These are phyloP conservation scores for Hydrophis major DNA, from an alignment of 2,797 vertebrate species.

Conservation along the genomic window DNA sequence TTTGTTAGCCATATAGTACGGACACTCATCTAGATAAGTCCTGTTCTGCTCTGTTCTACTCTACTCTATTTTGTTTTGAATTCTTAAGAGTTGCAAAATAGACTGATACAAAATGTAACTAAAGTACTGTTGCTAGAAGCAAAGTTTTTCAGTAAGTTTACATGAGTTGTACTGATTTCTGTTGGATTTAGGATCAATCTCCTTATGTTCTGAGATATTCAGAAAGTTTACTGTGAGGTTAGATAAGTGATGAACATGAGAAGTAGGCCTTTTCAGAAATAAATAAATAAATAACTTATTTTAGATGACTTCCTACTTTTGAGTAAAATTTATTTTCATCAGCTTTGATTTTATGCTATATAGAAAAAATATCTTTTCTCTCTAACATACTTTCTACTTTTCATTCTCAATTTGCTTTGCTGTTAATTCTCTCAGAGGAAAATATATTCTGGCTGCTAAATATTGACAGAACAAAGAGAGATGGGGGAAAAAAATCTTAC, in stretches of 20 bases:
- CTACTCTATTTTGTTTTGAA: no score
- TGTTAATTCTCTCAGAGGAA: constrained; percentile 50
- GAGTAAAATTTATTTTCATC: neutral
- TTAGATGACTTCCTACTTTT: neutral
- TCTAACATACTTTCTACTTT: constrained; percentile 41
- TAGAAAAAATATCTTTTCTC: neutral
- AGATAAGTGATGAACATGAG: neutral
- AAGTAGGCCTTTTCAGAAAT: neutral
- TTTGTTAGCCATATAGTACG: neutral
- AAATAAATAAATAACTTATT: neutral
- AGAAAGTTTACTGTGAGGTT: neutral
- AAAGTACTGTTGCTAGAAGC: neutral
- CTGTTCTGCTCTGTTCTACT: neutral
- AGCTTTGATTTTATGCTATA: constrained; percentile 19
- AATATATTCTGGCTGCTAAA: constrained; percentile 43
- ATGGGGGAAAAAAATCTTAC: constrained; percentile 17
- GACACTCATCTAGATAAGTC: neutral
- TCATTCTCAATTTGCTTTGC: constrained; percentile 45
- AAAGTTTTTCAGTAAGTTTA: neutral
- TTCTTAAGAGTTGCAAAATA: neutral
- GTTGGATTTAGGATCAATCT: neutral
- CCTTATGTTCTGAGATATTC: neutral
- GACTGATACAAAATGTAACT: neutral
- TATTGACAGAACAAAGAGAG: constrained; percentile 41
- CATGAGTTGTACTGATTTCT: neutral